Evolutionary conservation across 2,888 invertebrate genomes (phyloP).

Genomic region (Aleiodes alternator): DNA sequence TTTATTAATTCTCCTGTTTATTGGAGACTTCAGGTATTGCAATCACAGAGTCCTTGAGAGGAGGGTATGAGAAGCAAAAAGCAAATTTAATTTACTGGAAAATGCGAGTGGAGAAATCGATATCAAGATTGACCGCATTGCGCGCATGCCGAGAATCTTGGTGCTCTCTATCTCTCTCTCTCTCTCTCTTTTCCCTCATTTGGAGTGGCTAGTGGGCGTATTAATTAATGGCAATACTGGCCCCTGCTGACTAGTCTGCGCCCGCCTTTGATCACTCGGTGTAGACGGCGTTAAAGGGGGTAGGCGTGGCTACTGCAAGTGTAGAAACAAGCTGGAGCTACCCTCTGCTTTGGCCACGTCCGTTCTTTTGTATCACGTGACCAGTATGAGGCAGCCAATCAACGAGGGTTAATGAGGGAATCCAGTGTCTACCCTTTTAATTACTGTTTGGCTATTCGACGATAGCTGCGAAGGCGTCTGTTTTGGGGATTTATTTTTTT

Average conservation of each 20-base stretch:
- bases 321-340: constrained; percentile 70
- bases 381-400: constrained; percentile 67
- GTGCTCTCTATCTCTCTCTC: constrained; percentile 32
- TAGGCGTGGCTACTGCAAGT: constrained; percentile 72
- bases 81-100: constrained; percentile 27
- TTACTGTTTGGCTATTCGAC: constrained; percentile 58
- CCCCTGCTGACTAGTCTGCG: constrained; percentile 55
- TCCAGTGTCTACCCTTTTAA: constrained; percentile 58
- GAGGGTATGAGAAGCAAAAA: constrained; percentile 26
- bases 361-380: constrained; percentile 60
- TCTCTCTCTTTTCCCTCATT: constrained; percentile 68
- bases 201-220: constrained; percentile 70
- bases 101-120: constrained; percentile 35
- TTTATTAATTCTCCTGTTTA: constrained; percentile 14
- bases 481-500: neutral
- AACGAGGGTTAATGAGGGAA: constrained; percentile 69
- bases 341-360: constrained; percentile 47
- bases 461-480: neutral
- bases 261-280: constrained; percentile 70
- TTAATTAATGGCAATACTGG: constrained; percentile 68
- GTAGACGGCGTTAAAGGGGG: constrained; percentile 66
- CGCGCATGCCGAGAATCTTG: constrained; percentile 46
- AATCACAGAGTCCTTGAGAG: constrained; percentile 23
- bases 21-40: constrained; percentile 19
- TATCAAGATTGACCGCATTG: constrained; percentile 50